Evolutionary conservation across 2,888 invertebrate genomes (phyloP).

Genomic region (Eumerus sabulonum): DNA sequence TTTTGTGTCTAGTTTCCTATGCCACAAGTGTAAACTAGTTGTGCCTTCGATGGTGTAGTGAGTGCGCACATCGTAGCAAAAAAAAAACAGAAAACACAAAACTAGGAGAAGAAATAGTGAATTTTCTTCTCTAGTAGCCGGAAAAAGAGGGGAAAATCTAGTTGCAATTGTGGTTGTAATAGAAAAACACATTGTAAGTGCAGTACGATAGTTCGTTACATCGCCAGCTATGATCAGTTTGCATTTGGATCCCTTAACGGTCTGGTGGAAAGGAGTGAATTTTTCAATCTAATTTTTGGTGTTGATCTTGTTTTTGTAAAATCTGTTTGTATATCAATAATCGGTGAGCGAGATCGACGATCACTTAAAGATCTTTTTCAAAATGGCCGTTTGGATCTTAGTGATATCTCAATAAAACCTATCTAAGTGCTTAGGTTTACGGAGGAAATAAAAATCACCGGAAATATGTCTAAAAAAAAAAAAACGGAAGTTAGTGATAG

Average conservation of each 20-base stretch:
- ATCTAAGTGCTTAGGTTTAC: too few species aligned
- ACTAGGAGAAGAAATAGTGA: constrained; percentile 48
- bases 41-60: constrained; percentile 50
- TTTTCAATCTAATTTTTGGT: constrained; percentile 3
- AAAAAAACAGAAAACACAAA: constrained; percentile 32
- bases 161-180: constrained; percentile 59
- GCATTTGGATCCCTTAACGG: constrained; percentile 21
- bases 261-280: constrained; percentile 13
- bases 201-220: constrained; percentile 38
- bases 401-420: too few species aligned
- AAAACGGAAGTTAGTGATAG: too few species aligned
- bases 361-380: too few species aligned
- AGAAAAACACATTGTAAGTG: constrained; percentile 41
- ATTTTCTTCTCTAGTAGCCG: constrained; percentile 43
- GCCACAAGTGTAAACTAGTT: constrained; percentile 55
- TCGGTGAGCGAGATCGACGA: too few species aligned
- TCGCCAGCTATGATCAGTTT: constrained; percentile 50
- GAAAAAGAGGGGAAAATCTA: constrained; percentile 41
- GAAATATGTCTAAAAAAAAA: too few species aligned
- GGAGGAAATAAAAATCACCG: too few species aligned
- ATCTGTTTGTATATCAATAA: too few species aligned
- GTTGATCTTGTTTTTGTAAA: not conserved
- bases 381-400: too few species aligned
- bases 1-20: constrained; percentile 53
- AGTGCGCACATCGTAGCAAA: constrained; percentile 22